Percentiles rank a stretch among this genome's conserved stretches.
Conservation (phyloP, 2,113 vertebrate genomes). For the Oostethus manadensis region DNA sequence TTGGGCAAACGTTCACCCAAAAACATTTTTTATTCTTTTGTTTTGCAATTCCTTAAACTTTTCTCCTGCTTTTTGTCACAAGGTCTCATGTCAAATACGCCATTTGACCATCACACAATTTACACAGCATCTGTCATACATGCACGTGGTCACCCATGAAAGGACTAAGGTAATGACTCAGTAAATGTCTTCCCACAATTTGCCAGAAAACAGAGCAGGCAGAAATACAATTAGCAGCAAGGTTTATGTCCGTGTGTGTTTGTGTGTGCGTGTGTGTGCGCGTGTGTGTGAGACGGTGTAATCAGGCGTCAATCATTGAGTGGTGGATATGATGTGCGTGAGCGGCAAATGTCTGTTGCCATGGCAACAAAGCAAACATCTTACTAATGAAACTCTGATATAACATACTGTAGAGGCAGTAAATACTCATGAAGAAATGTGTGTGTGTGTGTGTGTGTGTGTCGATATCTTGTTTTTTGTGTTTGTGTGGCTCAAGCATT, state of each 20-base stretch:
- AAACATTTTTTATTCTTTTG: neutral
- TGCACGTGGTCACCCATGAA: slow-evolving; percentile 8
- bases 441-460: slow-evolving; percentile 1
- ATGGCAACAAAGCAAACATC: slow-evolving; percentile 72
- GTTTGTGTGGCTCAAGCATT: neutral
- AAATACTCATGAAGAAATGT: neutral
- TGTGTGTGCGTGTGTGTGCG: slow-evolving; percentile 18
- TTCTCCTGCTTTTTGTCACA: no score
- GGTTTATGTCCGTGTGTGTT: slow-evolving; percentile 29
- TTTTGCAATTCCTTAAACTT: neutral
- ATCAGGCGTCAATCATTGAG: slow-evolving; percentile 56
- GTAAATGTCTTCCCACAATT: slow-evolving; percentile 4
- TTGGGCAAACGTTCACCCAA: slow-evolving; percentile 1
- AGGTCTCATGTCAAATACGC: neutral
- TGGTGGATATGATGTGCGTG: slow-evolving; percentile 62
- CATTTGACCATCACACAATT: slow-evolving; percentile 12
- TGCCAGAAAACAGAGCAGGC: neutral
- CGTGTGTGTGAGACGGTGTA: slow-evolving; percentile 27
- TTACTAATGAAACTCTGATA: slow-evolving; percentile 37
- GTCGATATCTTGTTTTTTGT: neutral
- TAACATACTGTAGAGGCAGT: slow-evolving; percentile 22
- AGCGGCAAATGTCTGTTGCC: slow-evolving; percentile 67
- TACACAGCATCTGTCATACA: slow-evolving; percentile 1
- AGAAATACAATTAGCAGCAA: slow-evolving; percentile 15
- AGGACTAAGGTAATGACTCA: slow-evolving; percentile 4